phyloP scores from a whole-genome alignment of 2,797 vertebrate species.

The Iguana delicatissima region DNA sequence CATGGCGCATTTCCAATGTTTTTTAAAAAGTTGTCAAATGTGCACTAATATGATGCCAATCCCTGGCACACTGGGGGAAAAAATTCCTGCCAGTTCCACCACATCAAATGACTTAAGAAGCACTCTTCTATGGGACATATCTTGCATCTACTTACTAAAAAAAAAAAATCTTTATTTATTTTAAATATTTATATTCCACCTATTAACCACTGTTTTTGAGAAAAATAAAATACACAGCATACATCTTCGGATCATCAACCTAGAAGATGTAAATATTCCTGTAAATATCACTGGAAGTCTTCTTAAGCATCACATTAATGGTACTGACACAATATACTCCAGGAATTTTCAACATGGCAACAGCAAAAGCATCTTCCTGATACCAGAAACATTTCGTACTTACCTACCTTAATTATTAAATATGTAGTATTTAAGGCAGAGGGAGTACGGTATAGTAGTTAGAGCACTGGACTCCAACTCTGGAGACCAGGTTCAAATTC shows the following conservation, averaged over 20 bases:
- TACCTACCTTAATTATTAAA: not conserved
- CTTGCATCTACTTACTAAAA: not conserved
- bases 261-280: not conserved
- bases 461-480: no score
- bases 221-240: not conserved
- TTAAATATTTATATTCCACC: not conserved
- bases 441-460: no score
- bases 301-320: not conserved
- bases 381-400: not conserved
- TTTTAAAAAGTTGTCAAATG: no score
- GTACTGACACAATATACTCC: not conserved
- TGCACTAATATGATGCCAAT: no score
- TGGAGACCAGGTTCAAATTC: no score
- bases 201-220: not conserved
- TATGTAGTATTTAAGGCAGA: not conserved
- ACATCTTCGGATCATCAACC: not conserved
- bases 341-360: not conserved
- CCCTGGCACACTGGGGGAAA: no score
- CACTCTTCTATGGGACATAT: no score
- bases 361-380: not conserved
- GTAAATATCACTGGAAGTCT: not conserved
- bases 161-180: not conserved
- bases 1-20: no score
- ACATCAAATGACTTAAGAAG: no score
- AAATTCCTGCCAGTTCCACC: no score